Evolutionary conservation across 2,797 vertebrate species (phyloP).

Genomic region (Mormyrus proboscirostris): DNA sequence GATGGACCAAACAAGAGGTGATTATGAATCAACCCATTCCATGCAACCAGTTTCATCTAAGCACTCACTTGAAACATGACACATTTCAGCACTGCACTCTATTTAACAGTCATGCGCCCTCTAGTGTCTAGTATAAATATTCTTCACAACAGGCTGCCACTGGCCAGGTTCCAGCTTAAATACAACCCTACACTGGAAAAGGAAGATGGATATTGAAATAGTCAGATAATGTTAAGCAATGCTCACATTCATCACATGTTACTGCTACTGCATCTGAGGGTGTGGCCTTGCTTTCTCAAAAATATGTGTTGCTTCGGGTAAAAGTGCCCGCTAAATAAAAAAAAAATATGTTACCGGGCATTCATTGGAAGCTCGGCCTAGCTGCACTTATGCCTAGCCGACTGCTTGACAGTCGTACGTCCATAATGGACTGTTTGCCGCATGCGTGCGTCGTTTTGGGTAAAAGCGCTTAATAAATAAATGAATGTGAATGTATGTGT

Average conservation of each 20-base stretch:
- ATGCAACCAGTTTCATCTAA: background rate
- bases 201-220: background rate
- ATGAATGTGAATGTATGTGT: background rate
- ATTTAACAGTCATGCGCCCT: background rate
- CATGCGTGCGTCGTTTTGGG: background rate
- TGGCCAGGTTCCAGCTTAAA: background rate
- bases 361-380: background rate
- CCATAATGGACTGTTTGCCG: background rate
- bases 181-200: background rate
- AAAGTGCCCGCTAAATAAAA: background rate
- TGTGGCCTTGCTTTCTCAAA: background rate
- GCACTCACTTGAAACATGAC: background rate
- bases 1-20: slow-evolving; percentile 9
- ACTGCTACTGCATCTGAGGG: background rate
- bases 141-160: background rate
- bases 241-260: background rate
- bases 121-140: background rate
- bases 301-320: background rate
- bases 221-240: background rate
- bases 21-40: background rate
- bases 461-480: background rate
- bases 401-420: background rate
- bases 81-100: background rate
- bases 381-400: background rate
- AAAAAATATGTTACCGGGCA: background rate